Base-by-base conservation (phyloP, 2,888 invertebrate genomes). In the Cordylochernes scorpioides region DNA sequence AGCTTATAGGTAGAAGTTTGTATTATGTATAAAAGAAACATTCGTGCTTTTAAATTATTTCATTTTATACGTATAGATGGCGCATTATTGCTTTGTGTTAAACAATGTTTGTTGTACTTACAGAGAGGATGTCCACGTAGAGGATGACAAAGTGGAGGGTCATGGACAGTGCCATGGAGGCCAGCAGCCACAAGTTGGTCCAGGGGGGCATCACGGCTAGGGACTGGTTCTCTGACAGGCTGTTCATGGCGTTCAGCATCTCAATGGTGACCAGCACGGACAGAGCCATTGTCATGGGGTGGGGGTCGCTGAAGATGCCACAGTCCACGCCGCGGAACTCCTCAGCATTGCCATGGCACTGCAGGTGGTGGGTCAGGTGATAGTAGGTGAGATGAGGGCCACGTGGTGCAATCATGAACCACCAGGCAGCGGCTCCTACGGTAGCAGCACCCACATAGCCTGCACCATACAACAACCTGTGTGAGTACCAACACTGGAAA, bases 221-320 rank as follows among this genome's bases (percentile, higher is more conserved):
- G 28, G 97, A 97, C 65, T 99, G 97, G 64, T 99, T 99, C 66
- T 99, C 97, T 49, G 91, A 94, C 59, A 99, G 72, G 57, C 86
- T 82, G 82, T 99, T 99, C 72, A 99, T 75, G 48, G 97, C 97
- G 64, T 99, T 99, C 61, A 94, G 69, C 97, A 99, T 99, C 67
- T 99, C 97, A 65, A 99, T 97, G 52, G 94, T 94, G 49, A 99
- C 97, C 48, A 99, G 69, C 47, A 99, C 97, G 39, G 97, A 97
- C 48, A 99, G 66, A 46, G 97, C 97, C 97, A 99, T 94, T 44
- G 97, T 97, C 88, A 97, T 99, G 42, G 97, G 91, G 62, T 94
- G 88, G 45, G 97, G 94, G 63, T 91, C 86, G 45, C 67, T 68
- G 67, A 99, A 99, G 53, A 99, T 71, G 58, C 71, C 73, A 65